Evolutionary conservation across 2,888 invertebrate genomes (phyloP), one percentile per base, ranked within the genome.

Genomic region (Tethea ocularis): DNA sequence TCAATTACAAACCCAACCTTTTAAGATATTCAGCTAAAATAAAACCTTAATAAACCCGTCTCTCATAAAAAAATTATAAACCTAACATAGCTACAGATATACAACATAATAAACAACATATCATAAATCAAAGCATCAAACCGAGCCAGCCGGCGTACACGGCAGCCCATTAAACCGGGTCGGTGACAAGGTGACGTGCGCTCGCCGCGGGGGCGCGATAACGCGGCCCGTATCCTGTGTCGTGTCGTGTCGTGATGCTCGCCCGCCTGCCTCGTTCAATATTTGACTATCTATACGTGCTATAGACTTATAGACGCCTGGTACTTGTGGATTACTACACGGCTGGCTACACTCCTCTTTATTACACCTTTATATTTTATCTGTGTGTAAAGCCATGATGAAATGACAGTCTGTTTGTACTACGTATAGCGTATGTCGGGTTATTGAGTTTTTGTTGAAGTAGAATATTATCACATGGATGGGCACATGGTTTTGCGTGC

Each of bases 161-260:
- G 74, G 86, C 86, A 84, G 86, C 86, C 88, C 90, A 91, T 91
- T 91, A 91, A 88, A 88, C 81, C 83, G 88, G 87, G 84, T 88
- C 89, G 89, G 91, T 90, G 91, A 91, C 91, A 89, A 90, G 91
- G 89, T 88, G 91, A 89, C 89, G 89, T 79, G 78, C 74, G 75
- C 83, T 81, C 81, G 80, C 82, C 82, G 84, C 84, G 82, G 83
- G 82, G 83, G 87, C 83, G 87, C 87, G 88, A 88, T 87, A 87
- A 85, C 84, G 86, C 80, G 83, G 84, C 86, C 83, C 86, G 88
- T 87, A 85, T 84, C 87, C 86, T 85, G 83, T 76, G 81, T 80
- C 81, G 81, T 76, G 81, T 80, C 81, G 81, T 77, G 82, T 59
- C 58, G 69, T 69, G 78, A 82, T 82, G 83, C 78, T 82, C 83